A percentile compares a stretch with the other conserved stretches of the same genome.
Conservation (phyloP, 1,140 invertebrate species). For the Hirudo medicinalis region DNA sequence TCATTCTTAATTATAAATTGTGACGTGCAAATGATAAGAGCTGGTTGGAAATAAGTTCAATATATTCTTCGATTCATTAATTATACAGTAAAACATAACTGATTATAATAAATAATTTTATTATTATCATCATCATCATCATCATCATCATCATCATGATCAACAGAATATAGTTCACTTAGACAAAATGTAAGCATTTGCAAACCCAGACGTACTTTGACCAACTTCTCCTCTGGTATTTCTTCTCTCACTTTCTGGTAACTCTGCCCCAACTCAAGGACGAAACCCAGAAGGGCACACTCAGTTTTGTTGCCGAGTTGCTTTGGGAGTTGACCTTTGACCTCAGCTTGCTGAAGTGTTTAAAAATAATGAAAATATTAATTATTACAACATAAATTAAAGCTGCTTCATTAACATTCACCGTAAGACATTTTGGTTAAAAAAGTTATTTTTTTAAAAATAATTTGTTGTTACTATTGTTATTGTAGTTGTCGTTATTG, state of each 20-base stretch:
- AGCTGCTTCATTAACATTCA: not conserved
- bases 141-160: no score
- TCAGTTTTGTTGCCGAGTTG: slow-evolving; percentile 88
- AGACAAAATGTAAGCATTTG: not conserved
- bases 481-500: not conserved
- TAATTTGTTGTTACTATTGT: not conserved
- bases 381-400: not conserved
- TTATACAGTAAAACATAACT: no score
- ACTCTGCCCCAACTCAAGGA: slow-evolving; percentile 71
- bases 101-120: no score
- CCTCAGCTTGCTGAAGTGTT: slow-evolving; percentile 12
- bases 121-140: no score
- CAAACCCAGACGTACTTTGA: slow-evolving; percentile 38
- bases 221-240: slow-evolving; percentile 73
- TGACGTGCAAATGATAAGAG: no score
- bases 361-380: not conserved
- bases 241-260: slow-evolving; percentile 81
- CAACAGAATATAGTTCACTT: not conserved
- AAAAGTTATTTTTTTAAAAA: no score
- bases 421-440: not conserved
- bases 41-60: no score
- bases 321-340: slow-evolving; percentile 17
- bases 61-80: no score
- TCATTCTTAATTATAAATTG: no score
- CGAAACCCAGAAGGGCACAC: slow-evolving; percentile 67